Percentiles rank a stretch among this genome's conserved stretches.
These are phyloP conservation scores for Oostethus manadensis DNA, from an alignment of 2,113 vertebrate species.

Conservation along the genomic window DNA sequence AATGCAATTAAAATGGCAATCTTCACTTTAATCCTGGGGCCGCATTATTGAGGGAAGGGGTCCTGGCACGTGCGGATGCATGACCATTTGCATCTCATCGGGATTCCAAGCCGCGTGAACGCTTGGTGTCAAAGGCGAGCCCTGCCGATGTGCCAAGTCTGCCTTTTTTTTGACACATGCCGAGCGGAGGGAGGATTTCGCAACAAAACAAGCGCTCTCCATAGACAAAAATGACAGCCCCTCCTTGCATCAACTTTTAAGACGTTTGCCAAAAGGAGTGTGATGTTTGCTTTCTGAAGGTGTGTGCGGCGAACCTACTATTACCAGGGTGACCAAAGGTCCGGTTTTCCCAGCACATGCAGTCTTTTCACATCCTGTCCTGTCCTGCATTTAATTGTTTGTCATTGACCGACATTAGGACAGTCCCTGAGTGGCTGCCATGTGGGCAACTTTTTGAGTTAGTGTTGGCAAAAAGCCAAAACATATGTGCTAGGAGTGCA, in stretches of 20 bases:
- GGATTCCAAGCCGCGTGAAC: conserved; percentile 31
- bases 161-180: conserved; percentile 26
- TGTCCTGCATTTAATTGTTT: too few species aligned
- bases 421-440: too few species aligned
- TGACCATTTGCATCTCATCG: conserved; percentile 40
- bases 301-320: conserved; percentile 10
- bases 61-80: conserved; percentile 29
- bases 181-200: conserved; percentile 11
- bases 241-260: background rate
- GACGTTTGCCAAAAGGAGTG: conserved; percentile 15
- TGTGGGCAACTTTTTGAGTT: too few species aligned
- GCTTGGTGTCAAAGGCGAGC: conserved; percentile 30
- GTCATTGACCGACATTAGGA: too few species aligned
- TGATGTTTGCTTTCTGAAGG: conserved; percentile 24
- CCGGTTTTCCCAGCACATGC: too few species aligned
- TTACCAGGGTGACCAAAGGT: background rate
- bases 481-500: too few species aligned
- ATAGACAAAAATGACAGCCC: conserved; percentile 1
- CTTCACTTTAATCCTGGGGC: conserved; percentile 29
- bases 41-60: conserved; percentile 25
- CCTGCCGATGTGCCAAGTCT: conserved; percentile 14
- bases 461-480: too few species aligned
- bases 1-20: conserved; percentile 9
- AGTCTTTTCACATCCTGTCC: too few species aligned
- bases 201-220: conserved; percentile 23